Evolutionary conservation across 1,140 invertebrate species (phyloP).

Genomic region (Drosophila kanapiae): DNA sequence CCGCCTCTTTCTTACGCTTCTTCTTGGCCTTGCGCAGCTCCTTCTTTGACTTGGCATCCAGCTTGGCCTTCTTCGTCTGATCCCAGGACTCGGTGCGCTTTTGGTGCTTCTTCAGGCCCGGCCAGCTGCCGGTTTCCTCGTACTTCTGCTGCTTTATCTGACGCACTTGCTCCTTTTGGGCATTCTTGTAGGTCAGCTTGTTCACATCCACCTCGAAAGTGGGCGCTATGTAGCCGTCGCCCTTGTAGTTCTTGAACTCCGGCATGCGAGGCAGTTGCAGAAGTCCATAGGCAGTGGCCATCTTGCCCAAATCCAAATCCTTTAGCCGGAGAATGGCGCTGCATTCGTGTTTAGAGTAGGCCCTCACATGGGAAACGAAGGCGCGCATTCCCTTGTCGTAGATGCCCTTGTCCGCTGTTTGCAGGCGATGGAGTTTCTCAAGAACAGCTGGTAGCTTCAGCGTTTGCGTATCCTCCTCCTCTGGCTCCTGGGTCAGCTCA

Average conservation of each 20-base stretch:
- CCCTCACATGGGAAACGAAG: constrained; percentile 97
- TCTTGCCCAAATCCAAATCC: constrained; percentile 94
- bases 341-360: constrained; percentile 98
- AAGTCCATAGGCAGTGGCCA: constrained; percentile 95
- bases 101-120: constrained; percentile 88
- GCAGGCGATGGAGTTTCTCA: constrained; percentile 66
- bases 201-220: constrained; percentile 90
- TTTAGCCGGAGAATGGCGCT: constrained; percentile 94
- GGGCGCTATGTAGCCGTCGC: constrained; percentile 89
- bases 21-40: constrained; percentile 88
- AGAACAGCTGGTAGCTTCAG: constrained; percentile 36
- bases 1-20: constrained; percentile 83
- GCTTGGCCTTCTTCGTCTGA: constrained; percentile 91
- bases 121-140: constrained; percentile 92
- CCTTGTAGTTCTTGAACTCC: constrained; percentile 92
- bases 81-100: constrained; percentile 92
- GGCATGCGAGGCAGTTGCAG: constrained; percentile 97
- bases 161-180: constrained; percentile 91
- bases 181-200: constrained; percentile 93
- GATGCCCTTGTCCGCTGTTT: constrained; percentile 89
- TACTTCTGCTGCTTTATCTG: constrained; percentile 90
- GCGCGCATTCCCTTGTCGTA: constrained; percentile 96
- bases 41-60: constrained; percentile 88
- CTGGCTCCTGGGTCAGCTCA: constrained; percentile 72
- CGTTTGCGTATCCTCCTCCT: constrained; percentile 1